Percentiles rank a stretch among this genome's conserved stretches.
These are phyloP conservation scores for Calameuta pallipes DNA, from an alignment of 2,888 invertebrate species.

Conservation along the genomic window DNA sequence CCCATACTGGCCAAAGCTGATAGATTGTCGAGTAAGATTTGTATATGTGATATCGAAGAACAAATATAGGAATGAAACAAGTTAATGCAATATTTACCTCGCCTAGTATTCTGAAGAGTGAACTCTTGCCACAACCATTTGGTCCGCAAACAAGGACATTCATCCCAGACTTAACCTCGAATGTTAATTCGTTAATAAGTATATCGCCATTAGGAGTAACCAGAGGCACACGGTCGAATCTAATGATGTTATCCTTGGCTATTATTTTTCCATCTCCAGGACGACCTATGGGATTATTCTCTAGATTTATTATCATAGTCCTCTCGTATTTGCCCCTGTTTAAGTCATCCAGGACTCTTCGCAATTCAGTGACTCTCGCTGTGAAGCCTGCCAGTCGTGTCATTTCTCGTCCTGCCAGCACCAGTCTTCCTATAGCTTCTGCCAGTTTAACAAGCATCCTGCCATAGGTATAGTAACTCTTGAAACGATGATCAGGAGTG, in stretches of 20 bases:
- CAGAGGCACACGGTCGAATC: slow-evolving; percentile 92
- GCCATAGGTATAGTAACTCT: slow-evolving; percentile 92
- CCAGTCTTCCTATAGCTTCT: slow-evolving; percentile 95
- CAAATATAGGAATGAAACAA: slow-evolving; percentile 10
- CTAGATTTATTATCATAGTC: slow-evolving; percentile 74
- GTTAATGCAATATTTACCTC: slow-evolving; percentile 69
- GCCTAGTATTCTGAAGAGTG: slow-evolving; percentile 94
- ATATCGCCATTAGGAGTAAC: slow-evolving; percentile 98
- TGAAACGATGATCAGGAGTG: slow-evolving; percentile 78
- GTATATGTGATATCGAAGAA: slow-evolving; percentile 10
- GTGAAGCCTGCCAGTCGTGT: slow-evolving; percentile 95
- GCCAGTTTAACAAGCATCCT: slow-evolving; percentile 96
- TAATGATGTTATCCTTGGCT: slow-evolving; percentile 88
- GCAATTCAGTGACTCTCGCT: slow-evolving; percentile 89
- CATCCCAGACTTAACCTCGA: slow-evolving; percentile 94
- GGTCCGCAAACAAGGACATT: slow-evolving; percentile 99
- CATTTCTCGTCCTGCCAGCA: slow-evolving; percentile 94
- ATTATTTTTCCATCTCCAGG: slow-evolving; percentile 85
- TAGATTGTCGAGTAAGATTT: slow-evolving; percentile 15
- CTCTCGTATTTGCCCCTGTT: slow-evolving; percentile 81
- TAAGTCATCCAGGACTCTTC: slow-evolving; percentile 84
- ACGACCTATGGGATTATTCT: slow-evolving; percentile 68
- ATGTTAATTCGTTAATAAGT: slow-evolving; percentile 86
- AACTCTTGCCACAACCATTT: slow-evolving; percentile 98
- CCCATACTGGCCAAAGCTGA: slow-evolving; percentile 94